phyloP scores from a whole-genome alignment of 2,113 vertebrate species.

The Nycticebus coucang region DNA sequence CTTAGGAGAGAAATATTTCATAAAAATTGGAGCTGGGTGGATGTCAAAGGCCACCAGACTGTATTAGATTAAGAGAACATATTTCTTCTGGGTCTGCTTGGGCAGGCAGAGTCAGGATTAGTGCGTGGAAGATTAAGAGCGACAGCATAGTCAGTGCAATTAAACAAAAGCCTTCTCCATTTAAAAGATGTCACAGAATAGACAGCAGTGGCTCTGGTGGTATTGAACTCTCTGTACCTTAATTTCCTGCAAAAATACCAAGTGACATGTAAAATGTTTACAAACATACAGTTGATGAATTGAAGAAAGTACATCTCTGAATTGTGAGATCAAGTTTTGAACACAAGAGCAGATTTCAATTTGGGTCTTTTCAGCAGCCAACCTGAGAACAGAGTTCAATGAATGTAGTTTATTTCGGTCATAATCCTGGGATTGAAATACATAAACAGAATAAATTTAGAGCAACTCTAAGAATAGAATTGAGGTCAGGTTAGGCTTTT shows the following conservation, averaged over 20 bases:
- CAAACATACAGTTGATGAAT: background rate
- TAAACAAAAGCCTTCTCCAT: background rate
- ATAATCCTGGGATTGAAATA: background rate
- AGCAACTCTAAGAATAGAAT: background rate
- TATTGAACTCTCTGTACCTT: no score
- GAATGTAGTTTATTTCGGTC: background rate
- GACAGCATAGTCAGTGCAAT: background rate
- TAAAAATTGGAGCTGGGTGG: background rate
- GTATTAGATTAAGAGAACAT: background rate
- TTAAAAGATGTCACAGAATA: background rate
- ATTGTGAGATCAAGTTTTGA: background rate
- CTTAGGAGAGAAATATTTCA: background rate
- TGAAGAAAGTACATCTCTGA: background rate
- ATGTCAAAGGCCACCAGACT: background rate
- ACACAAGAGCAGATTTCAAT: background rate
- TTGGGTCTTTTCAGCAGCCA: background rate
- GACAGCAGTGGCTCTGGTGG: accelerated
- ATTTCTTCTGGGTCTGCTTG: background rate
- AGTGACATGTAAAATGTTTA: background rate
- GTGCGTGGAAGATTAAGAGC: background rate
- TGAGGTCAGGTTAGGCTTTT: background rate
- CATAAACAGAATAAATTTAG: background rate
- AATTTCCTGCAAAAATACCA: background rate
- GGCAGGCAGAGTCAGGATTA: background rate
- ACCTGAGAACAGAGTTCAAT: background rate